Percentiles rank a stretch among this genome's conserved stretches.
These are phyloP conservation scores for Sterrhoptilus dennistouni DNA, from an alignment of 2,113 vertebrate species.

Conservation along the genomic window DNA sequence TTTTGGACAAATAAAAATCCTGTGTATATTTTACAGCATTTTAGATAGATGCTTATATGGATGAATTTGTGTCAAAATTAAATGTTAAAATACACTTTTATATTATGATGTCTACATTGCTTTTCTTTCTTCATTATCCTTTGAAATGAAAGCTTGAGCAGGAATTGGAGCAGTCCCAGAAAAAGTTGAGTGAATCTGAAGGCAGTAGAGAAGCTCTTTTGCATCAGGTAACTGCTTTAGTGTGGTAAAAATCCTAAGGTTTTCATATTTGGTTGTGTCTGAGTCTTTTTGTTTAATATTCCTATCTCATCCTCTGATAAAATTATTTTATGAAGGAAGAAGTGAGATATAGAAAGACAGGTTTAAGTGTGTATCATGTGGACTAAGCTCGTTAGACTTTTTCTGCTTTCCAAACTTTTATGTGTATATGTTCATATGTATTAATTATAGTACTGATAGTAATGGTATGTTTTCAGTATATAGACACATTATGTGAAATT, in stretches of 20 bases:
- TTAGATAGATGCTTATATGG: background rate
- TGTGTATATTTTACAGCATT: fast-evolving
- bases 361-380: background rate
- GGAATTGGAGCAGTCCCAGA: conserved; percentile 80
- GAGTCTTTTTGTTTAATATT: background rate
- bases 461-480: background rate
- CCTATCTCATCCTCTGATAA: background rate
- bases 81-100: background rate
- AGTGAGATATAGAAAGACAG: background rate
- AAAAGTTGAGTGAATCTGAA: conserved; percentile 84
- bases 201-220: conserved; percentile 82
- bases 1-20: background rate
- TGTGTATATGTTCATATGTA: background rate
- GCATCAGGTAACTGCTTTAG: conserved; percentile 80
- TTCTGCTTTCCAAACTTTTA: background rate
- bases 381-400: background rate
- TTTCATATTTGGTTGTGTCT: background rate
- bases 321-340: background rate
- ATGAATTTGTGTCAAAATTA: background rate
- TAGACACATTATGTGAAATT: background rate
- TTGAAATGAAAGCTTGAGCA: conserved; percentile 77
- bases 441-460: background rate
- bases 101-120: background rate
- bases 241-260: background rate
- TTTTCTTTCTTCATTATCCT: conserved; percentile 13